Conservation (phyloP, 2,888 invertebrate species). For the Adelognathus sp. region DNA sequence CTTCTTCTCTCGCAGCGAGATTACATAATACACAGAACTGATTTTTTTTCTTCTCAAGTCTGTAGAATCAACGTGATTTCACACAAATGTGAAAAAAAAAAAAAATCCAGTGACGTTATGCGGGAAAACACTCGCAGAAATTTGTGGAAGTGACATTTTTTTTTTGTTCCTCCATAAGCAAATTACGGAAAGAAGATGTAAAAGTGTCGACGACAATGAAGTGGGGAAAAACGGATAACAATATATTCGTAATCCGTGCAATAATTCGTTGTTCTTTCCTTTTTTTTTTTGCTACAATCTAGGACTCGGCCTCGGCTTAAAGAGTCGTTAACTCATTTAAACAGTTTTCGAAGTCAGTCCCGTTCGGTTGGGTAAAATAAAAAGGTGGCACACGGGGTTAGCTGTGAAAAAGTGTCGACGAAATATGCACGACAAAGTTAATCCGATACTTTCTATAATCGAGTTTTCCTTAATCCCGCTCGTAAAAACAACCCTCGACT, state of each 20-base stretch:
- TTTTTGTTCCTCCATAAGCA: background rate
- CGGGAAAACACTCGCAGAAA: background rate
- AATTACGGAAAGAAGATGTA: background rate
- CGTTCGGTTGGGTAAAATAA: no score
- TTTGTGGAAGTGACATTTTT: background rate
- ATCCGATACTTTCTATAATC: constrained; percentile 71
- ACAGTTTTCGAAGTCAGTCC: constrained; percentile 66
- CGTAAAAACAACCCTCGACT: constrained; percentile 61
- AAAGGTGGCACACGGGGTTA: no score
- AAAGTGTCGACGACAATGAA: background rate
- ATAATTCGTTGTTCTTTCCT: constrained; percentile 42
- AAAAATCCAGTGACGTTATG: background rate
- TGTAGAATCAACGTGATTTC: background rate
- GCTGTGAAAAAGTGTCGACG: background rate
- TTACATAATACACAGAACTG: background rate
- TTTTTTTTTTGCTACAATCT: constrained; percentile 18
- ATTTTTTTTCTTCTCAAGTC: background rate
- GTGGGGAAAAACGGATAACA: constrained; percentile 42
- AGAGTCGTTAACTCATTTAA: constrained; percentile 69
- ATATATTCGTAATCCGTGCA: constrained; percentile 57
- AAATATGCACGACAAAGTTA: constrained; percentile 65
- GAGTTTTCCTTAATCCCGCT: constrained; percentile 68
- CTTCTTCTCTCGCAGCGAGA: no score
- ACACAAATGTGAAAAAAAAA: background rate
- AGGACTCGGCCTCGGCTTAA: constrained; percentile 6